Evolutionary conservation across 37 sponge, comb jelly and placozoan genomes (phyloP).

Genomic region (Diacarnus erythraeanus): DNA sequence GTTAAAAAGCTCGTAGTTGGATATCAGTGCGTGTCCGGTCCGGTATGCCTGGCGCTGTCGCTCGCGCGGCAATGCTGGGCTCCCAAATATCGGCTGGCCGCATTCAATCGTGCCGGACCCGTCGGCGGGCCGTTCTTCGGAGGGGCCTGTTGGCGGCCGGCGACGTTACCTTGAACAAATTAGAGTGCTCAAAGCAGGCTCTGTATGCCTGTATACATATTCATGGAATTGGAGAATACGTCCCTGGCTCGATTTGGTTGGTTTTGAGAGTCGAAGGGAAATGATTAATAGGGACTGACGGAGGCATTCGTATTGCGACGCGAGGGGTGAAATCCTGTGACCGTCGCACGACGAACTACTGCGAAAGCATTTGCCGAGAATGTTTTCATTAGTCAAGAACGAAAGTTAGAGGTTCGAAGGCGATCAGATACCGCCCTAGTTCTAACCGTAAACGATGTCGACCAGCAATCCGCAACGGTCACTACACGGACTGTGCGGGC

Average conservation of each 20-base stretch:
- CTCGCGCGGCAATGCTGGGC: constrained; percentile 78
- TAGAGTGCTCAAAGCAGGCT: neutral
- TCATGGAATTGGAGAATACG: neutral
- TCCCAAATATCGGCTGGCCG: constrained; percentile 51
- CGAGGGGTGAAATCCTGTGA: constrained; percentile 84
- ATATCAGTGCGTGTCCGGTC: neutral
- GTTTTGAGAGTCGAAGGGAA: constrained; percentile 26
- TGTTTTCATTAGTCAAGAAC: constrained; percentile 91
- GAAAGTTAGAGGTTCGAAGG: constrained; percentile 82
- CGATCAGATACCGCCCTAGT: neutral
- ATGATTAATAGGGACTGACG: constrained; percentile 87
- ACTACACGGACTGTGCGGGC: constrained; percentile 35
- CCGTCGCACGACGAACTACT: constrained; percentile 81
- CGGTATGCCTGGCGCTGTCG: constrained; percentile 22
- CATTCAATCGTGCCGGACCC: constrained; percentile 55
- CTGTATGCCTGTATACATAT: neutral
- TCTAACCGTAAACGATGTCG: neutral
- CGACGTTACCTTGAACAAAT: neutral
- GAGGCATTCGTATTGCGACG: constrained; percentile 87
- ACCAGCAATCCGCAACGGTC: neutral
- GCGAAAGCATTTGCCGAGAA: constrained; percentile 93
- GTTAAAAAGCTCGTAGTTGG: neutral
- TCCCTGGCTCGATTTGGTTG: neutral
- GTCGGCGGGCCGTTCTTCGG: neutral
- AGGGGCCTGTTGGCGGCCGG: neutral